Conservation (phyloP, 2,113 vertebrate species). For the Strix uralensis region DNA sequence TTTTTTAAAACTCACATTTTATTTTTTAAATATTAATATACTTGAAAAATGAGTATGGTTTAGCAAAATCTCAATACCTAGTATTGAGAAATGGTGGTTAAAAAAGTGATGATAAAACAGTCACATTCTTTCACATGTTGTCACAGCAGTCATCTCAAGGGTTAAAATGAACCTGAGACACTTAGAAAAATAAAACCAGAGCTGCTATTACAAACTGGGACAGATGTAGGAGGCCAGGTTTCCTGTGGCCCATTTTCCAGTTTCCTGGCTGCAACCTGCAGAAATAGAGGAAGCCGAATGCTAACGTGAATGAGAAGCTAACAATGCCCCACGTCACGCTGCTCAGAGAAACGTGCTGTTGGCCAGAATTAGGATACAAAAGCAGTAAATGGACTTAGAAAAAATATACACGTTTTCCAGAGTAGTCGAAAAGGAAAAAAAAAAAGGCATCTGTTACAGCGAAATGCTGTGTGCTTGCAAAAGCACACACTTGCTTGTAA, state of each 20-base stretch:
- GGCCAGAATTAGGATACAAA: constrained; percentile 9
- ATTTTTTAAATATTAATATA: neutral
- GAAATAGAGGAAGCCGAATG: constrained; percentile 73
- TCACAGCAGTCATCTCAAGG: constrained; percentile 41
- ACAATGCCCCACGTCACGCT: constrained; percentile 34
- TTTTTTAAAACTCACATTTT: neutral
- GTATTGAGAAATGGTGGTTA: neutral
- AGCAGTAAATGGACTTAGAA: neutral
- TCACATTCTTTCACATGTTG: neutral
- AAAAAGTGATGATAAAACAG: neutral
- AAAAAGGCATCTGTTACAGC: neutral
- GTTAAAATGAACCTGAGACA: constrained; percentile 74
- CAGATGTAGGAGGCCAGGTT: constrained; percentile 84
- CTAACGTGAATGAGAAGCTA: constrained; percentile 65
- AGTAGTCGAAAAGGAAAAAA: neutral
- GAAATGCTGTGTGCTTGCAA: neutral
- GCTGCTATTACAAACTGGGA: constrained; percentile 76
- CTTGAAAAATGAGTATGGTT: neutral
- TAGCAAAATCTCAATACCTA: neutral
- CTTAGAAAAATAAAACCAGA: constrained; percentile 77
- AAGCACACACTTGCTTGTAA: neutral
- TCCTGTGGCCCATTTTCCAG: constrained; percentile 84
- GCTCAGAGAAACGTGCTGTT: neutral
- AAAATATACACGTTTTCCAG: neutral
- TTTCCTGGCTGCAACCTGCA: constrained; percentile 81